A percentile compares a stretch with the other conserved stretches of the same genome.
phyloP scores from a whole-genome alignment of 2,888 invertebrate genomes.

The Abrostola tripartita region DNA sequence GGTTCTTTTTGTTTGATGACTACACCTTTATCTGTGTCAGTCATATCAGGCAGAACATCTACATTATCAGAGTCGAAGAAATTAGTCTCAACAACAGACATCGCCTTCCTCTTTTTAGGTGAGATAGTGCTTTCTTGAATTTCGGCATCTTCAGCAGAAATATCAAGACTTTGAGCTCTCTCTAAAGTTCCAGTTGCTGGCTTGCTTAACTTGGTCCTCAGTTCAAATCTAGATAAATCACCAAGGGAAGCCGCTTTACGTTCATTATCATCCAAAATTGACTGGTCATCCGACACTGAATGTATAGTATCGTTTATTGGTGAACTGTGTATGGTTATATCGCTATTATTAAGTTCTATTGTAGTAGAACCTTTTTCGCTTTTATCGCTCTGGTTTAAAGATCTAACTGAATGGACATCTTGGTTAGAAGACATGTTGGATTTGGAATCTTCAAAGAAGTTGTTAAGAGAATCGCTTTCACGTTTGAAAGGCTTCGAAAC shows the following conservation, averaged over 20 bases:
- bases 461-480: constrained; percentile 85
- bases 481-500: constrained; percentile 83
- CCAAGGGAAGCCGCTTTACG: constrained; percentile 94
- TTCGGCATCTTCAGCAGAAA: constrained; percentile 88
- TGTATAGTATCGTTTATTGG: constrained; percentile 86
- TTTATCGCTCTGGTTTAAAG: constrained; percentile 83
- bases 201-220: constrained; percentile 79
- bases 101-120: constrained; percentile 91
- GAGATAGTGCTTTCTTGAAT: constrained; percentile 80
- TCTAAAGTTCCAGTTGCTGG: constrained; percentile 90
- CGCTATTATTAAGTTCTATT: constrained; percentile 92
- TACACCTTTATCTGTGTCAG: constrained; percentile 75
- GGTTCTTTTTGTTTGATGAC: constrained; percentile 87
- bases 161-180: constrained; percentile 94
- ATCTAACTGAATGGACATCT: constrained; percentile 80
- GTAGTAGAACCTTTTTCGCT: constrained; percentile 89
- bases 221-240: constrained; percentile 91
- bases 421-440: constrained; percentile 84
- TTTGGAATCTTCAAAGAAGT: constrained; percentile 82
- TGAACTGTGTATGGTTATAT: constrained; percentile 92
- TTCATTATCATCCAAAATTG: constrained; percentile 88
- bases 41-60: constrained; percentile 82
- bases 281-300: constrained; percentile 82
- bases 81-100: constrained; percentile 84
- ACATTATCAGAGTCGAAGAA: constrained; percentile 80